These are phyloP conservation scores for Pemphredon lugubris DNA, from an alignment of 2,888 invertebrate species.

Conservation along the genomic window DNA sequence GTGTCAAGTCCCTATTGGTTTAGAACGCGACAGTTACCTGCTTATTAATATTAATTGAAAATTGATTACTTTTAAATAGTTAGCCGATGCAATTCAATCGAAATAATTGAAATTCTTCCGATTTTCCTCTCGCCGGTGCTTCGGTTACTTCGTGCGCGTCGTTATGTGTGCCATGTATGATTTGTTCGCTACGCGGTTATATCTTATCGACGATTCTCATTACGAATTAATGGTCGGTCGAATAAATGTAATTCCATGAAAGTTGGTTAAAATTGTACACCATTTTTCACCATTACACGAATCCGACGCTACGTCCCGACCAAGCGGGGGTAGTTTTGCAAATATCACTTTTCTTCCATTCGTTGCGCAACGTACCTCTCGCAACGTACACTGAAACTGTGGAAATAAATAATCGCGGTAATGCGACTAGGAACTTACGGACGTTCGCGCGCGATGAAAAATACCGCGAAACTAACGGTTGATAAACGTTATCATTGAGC, in stretches of 20 bases:
- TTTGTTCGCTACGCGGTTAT: background rate
- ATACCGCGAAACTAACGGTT: slow-evolving; percentile 3
- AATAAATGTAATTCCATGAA: background rate
- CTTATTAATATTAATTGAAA: too few species aligned
- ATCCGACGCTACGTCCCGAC: background rate
- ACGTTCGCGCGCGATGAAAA: too few species aligned
- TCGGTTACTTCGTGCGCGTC: background rate
- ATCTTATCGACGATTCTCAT: background rate
- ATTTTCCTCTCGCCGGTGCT: too few species aligned
- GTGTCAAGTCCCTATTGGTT: too few species aligned
- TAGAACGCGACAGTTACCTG: too few species aligned
- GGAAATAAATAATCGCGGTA: background rate
- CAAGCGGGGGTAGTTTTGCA: too few species aligned
- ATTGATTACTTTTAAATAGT: too few species aligned
- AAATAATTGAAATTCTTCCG: too few species aligned
- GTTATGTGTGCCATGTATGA: background rate
- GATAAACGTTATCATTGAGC: slow-evolving; percentile 14
- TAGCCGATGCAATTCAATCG: too few species aligned
- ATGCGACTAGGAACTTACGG: background rate
- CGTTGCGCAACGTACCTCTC: too few species aligned
- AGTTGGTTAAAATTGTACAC: background rate
- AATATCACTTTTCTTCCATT: background rate
- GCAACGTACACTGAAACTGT: background rate
- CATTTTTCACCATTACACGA: background rate
- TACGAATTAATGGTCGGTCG: background rate